Base-by-base conservation (phyloP, 2,888 invertebrate species). In the Listrodromus nycthemerus region DNA sequence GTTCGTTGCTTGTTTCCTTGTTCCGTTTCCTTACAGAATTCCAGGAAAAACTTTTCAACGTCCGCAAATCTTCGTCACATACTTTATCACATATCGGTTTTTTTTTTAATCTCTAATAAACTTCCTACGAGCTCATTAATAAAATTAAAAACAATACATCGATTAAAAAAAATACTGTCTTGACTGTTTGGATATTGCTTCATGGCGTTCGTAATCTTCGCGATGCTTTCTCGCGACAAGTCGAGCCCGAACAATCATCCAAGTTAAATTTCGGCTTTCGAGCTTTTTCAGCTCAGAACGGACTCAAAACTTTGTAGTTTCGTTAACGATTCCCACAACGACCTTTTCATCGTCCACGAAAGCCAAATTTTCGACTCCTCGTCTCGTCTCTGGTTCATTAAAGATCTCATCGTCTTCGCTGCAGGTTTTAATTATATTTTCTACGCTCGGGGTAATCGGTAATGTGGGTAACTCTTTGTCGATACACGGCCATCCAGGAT, bases 401-500 rank as follows among this genome's bases (percentile, higher is more conserved):
- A 70, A 61, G n/a, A 77, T 71, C 27, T 77, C 37, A 21, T 82
- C 65, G 66, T 87, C 86, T 7, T 86, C 83, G 50, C 76, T 86
- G 80, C 70, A 85, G 61, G 21, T 87, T 87, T 88, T 89, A 13
- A 90, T 55, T 2, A 90, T 89, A 82, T 90, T 91, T 30, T 90
- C 91, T 6, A 87, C 84, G 74, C 89, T 90, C 0, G 90, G 89
- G 0, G 90, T 90, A 2, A 91, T 86, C 13, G 90, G 90, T 41
- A 91, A 84, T 27, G 85, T 81, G 5, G 92, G 90, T 7, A 89
- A 65, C 41, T 90, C 89, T 24, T 69, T 86, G 61, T 87, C 90
- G 27, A 93, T 87, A n/a, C 95, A 95, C 67, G 97, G 96, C 96
- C 96, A 96, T 89, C 95, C 95, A 0, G 94, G 93, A 87, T 95